Base-by-base conservation (phyloP, 2,797 vertebrate genomes). In the Rhinogobio ventralis region DNA sequence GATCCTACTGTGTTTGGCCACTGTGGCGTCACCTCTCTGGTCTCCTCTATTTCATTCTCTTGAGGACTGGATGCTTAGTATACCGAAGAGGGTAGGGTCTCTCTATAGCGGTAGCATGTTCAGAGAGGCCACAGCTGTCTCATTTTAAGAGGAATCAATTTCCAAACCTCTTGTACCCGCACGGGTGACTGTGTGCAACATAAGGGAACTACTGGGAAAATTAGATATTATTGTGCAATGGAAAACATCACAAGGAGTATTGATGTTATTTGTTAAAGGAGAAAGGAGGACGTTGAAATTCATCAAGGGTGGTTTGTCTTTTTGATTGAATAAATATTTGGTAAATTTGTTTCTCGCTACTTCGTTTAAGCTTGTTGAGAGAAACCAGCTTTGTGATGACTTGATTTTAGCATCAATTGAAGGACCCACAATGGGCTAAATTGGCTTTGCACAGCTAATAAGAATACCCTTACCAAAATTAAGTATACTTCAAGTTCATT, bases 131-230 rank as follows among this genome's bases (percentile, higher is more conserved):
- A n/a, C 45, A 76, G 60, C 72, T 68, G 62, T 68, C 64, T 76
- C 49, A 2, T 76, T 76, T 55, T 57, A 55, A 57, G 73, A 77
- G 49, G 73, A 83, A 57, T 83, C 72, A n/a, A 68, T 83, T 83
- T 53, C 33, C 49, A 76, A 83, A 55, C 33, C 73, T 83, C 73
- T 76, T 66, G 46, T 42, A 39, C 62, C 66, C 17, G n/a, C 72
- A 66, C 10, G 4, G 72, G 72, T 28, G 46, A 75, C 45, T 11
- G 3, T 68, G 82, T 53, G 19, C 49, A 67, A 68, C 62, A 68
- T 77, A 73, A 10, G 46, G 62, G 82, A 83, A 76, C 82, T 55
- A n/a, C 73, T 66, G 5, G 33, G 62, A 76, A 83, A 77, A 83
- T 77, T 10, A 55, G 49, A 68, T 76, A 57, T 45, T 57, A 53